Conservation (phyloP, 2,113 vertebrate species). For the Zosterops japonicus region DNA sequence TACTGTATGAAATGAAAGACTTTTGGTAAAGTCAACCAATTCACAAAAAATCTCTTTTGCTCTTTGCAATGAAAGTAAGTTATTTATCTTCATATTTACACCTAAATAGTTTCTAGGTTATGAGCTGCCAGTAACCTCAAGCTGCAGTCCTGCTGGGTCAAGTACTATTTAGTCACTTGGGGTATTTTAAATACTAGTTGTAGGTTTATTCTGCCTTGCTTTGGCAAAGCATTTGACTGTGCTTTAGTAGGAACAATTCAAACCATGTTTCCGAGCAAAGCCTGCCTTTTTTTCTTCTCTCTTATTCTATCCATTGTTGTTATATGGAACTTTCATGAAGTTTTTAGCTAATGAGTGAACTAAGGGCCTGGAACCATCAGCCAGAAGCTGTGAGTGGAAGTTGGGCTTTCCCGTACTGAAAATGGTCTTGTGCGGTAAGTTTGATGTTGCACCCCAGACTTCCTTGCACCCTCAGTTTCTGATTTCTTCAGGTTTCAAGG, state of each 20-base stretch:
- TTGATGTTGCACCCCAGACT: accelerated
- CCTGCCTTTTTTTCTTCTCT: background rate
- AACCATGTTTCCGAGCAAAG: background rate
- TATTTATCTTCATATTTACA: background rate
- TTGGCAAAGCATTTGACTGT: background rate
- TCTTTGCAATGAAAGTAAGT: background rate
- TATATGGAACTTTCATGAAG: background rate
- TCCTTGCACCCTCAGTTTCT: background rate
- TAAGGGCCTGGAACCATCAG: background rate
- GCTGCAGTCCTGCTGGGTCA: background rate
- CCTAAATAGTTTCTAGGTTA: background rate
- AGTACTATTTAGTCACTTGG: background rate
- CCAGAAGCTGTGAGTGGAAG: background rate
- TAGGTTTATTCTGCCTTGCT: background rate
- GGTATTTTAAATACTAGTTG: background rate
- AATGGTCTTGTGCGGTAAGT: background rate
- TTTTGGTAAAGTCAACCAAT: background rate
- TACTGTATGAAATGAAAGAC: background rate
- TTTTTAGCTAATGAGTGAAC: background rate
- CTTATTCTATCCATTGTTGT: background rate
- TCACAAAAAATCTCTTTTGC: background rate
- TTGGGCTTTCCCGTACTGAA: accelerated
- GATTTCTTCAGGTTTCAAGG: background rate
- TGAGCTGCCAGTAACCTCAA: background rate
- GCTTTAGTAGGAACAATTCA: background rate